phyloP scores from a whole-genome alignment of 2,113 vertebrate genomes.

The Pyxicephalus adspersus region DNA sequence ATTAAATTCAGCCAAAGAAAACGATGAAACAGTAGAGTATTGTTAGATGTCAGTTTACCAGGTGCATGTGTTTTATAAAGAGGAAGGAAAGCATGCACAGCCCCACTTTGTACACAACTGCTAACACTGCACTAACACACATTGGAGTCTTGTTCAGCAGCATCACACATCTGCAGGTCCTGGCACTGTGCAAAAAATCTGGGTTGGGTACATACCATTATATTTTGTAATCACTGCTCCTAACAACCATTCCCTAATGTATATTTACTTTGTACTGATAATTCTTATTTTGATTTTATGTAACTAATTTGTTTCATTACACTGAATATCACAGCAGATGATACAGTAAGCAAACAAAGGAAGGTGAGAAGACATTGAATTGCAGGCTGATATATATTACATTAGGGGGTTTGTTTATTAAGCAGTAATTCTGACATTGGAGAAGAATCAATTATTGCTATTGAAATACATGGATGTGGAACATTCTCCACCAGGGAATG shows the following conservation, averaged over 20 bases:
- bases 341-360: not conserved
- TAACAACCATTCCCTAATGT: not conserved
- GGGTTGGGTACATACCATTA: slow-evolving; percentile 35
- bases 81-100: not conserved
- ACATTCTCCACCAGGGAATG: too few relatives aligned
- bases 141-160: not conserved
- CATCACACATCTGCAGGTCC: slow-evolving; percentile 2
- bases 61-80: not conserved
- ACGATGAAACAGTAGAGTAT: too few relatives aligned
- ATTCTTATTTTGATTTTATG: not conserved
- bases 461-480: too few relatives aligned
- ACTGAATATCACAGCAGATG: not conserved
- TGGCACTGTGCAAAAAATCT: slow-evolving; percentile 8
- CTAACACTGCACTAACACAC: not conserved
- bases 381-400: too few relatives aligned
- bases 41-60: too few relatives aligned
- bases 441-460: too few relatives aligned
- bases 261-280: slow-evolving; percentile 10
- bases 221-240: not conserved
- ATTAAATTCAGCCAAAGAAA: too few relatives aligned
- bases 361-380: not conserved
- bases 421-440: too few relatives aligned
- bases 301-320: not conserved
- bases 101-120: not conserved
- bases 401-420: too few relatives aligned